Evolutionary conservation across 2,113 vertebrate genomes (phyloP).

Genomic region (Urocolius indicus): DNA sequence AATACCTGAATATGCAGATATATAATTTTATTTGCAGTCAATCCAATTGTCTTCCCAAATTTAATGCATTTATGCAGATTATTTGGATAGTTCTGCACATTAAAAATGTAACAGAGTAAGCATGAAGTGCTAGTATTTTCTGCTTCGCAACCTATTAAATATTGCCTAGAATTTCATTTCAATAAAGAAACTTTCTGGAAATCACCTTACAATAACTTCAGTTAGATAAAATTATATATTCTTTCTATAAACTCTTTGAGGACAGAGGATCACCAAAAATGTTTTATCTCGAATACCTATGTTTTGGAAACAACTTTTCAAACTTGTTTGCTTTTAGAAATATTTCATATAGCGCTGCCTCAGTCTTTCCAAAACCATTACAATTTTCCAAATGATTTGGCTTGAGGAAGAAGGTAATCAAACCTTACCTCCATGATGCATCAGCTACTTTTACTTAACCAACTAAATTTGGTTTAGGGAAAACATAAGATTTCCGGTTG

Average conservation of each 20-base stretch:
- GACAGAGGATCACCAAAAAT: neutral
- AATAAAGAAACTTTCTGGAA: neutral
- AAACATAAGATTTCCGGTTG: neutral
- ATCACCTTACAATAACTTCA: neutral
- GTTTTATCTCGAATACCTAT: neutral
- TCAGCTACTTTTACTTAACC: neutral
- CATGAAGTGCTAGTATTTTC: neutral
- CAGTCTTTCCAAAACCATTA: neutral
- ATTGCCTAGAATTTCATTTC: neutral
- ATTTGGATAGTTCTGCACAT: neutral
- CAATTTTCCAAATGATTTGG: neutral
- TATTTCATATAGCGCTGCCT: neutral
- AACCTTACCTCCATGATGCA: neutral
- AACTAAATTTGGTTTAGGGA: neutral
- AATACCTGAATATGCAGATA: slow-evolving; percentile 29
- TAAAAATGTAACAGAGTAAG: neutral
- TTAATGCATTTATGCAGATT: slow-evolving; percentile 16
- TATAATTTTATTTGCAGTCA: slow-evolving; percentile 42
- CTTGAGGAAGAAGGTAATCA: neutral
- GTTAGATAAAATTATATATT: neutral
- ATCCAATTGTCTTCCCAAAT: slow-evolving; percentile 19
- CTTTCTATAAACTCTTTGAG: neutral
- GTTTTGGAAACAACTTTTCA: neutral
- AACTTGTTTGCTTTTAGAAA: neutral
- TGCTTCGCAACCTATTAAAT: slow-evolving; percentile 14